These are phyloP conservation scores for Trichonephila inaurata DNA, from an alignment of 1,140 invertebrate genomes.

Conservation along the genomic window DNA sequence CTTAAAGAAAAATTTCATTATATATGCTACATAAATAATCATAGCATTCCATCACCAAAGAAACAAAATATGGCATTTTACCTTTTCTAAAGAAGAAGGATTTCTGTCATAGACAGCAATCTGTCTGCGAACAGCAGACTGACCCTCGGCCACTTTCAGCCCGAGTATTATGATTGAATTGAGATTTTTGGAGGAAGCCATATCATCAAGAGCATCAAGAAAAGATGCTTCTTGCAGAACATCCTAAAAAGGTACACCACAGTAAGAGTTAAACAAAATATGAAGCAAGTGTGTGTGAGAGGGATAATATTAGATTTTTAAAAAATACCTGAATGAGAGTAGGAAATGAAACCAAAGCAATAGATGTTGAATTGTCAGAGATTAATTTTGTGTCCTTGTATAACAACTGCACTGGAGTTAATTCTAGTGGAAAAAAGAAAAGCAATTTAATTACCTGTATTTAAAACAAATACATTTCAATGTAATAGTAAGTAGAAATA, in stretches of 20 bases:
- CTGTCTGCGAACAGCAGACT: constrained; percentile 27
- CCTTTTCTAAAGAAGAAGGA: constrained; percentile 49
- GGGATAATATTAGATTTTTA: background rate
- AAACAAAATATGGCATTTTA: background rate
- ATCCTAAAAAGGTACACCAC: background rate
- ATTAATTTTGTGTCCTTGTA: constrained; percentile 86
- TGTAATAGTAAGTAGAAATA: no score
- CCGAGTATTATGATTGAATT: constrained; percentile 37
- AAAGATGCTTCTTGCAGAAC: constrained; percentile 14
- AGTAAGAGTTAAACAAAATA: background rate
- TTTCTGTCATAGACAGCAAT: constrained; percentile 54
- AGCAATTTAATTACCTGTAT: background rate
- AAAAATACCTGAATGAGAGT: constrained; percentile 81
- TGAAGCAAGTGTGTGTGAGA: background rate
- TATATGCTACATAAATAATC: no score
- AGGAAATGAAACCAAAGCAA: constrained; percentile 84
- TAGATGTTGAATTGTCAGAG: constrained; percentile 78
- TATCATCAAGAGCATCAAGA: background rate
- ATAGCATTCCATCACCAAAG: no score
- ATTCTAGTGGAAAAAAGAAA: constrained; percentile 13
- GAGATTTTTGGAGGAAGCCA: constrained; percentile 26
- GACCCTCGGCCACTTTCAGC: constrained; percentile 11
- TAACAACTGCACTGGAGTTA: constrained; percentile 82
- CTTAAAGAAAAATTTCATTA: no score
- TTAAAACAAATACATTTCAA: no score